Percentiles rank a stretch among this genome's conserved stretches.
Evolutionary conservation across 1,140 invertebrate genomes (phyloP).

Genomic region (Pygmarrhopalites habei): DNA sequence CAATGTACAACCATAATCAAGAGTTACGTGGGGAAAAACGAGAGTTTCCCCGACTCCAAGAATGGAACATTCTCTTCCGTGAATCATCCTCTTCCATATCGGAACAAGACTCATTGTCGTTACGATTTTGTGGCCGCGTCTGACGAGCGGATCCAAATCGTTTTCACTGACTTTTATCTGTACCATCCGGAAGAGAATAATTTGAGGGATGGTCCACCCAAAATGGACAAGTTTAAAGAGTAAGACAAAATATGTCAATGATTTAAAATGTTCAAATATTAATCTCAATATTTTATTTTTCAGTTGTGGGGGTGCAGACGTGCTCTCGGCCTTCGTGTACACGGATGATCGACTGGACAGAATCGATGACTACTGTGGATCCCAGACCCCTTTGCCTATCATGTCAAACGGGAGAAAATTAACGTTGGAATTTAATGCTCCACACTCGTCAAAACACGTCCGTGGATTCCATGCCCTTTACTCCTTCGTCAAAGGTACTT

Average conservation of each 20-base stretch:
- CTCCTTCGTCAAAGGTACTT: constrained; percentile 52
- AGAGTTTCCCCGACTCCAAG: not conserved
- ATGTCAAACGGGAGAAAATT: constrained; percentile 77
- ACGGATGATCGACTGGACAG: constrained; percentile 69
- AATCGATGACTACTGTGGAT: constrained; percentile 75
- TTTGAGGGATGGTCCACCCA: constrained; percentile 1
- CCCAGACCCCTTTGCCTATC: constrained; percentile 63
- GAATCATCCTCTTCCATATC: constrained; percentile 45
- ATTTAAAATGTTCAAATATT: too few species aligned
- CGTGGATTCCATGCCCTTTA: constrained; percentile 82
- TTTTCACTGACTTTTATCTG: constrained; percentile 67
- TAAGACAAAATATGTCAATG: not conserved
- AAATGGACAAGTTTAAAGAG: constrained; percentile 23
- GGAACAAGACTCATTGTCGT: constrained; percentile 60
- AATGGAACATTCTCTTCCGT: not conserved
- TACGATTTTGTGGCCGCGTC: constrained; percentile 76
- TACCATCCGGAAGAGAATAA: constrained; percentile 49
- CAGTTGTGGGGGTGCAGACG: constrained; percentile 69
- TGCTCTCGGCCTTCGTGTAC: constrained; percentile 67
- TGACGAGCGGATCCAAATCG: constrained; percentile 61
- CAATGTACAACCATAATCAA: constrained; percentile 2
- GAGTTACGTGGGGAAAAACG: constrained; percentile 7
- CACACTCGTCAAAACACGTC: constrained; percentile 58
- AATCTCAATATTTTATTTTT: constrained; percentile 25
- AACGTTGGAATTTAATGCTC: constrained; percentile 70